Evolutionary conservation across 2,797 vertebrate genomes (phyloP).

Genomic region (Pipistrellus kuhlii): DNA sequence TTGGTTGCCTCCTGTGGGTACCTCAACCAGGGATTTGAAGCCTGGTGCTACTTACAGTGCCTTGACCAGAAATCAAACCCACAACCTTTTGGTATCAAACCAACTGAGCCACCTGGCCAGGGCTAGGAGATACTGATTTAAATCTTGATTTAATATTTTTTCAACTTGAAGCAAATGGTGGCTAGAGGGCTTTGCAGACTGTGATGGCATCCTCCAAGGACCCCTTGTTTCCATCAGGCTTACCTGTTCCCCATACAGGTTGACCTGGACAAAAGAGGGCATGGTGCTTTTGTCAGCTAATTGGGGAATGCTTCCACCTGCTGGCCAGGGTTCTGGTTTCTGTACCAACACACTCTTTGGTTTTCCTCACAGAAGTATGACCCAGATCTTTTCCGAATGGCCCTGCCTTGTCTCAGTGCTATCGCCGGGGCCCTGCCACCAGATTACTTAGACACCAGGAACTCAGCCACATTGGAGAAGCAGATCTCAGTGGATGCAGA

Average conservation of each 20-base stretch:
- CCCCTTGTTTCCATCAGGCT: background rate
- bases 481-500: slow-evolving; percentile 94
- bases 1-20: background rate
- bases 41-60: background rate
- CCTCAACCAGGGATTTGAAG: background rate
- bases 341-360: slow-evolving; percentile 85
- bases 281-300: slow-evolving; percentile 60
- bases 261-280: background rate
- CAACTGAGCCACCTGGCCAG: background rate
- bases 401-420: slow-evolving; percentile 98
- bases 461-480: slow-evolving; percentile 93
- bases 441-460: slow-evolving; percentile 96
- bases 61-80: background rate
- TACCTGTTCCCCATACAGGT: background rate
- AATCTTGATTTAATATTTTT: slow-evolving; percentile 2
- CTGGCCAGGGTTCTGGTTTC: slow-evolving; percentile 65
- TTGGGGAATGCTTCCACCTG: slow-evolving; percentile 68
- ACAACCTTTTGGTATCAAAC: background rate
- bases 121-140: background rate
- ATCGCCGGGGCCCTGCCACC: slow-evolving; percentile 97
- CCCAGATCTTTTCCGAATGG: slow-evolving; percentile 98
- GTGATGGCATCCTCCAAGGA: background rate
- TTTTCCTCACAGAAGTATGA: slow-evolving; percentile 94
- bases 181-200: background rate
- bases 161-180: background rate